Percentiles rank a stretch among this genome's conserved stretches.
phyloP scores from a whole-genome alignment of 2,113 vertebrate genomes.

The Origma solitaria region DNA sequence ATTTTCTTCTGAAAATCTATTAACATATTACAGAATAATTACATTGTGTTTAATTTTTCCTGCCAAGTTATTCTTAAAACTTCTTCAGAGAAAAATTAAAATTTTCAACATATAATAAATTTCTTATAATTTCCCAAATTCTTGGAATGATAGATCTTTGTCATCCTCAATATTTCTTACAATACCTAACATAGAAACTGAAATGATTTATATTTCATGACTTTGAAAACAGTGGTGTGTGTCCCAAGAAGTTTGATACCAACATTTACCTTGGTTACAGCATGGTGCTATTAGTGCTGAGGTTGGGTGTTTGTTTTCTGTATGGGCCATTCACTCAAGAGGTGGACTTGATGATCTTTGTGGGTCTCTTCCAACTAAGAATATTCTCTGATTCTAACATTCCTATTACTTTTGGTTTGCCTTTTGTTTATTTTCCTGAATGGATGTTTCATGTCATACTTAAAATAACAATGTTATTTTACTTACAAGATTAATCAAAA shows the following conservation, averaged over 20 bases:
- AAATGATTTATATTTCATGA: background rate
- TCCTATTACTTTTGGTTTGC: accelerated
- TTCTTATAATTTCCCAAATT: background rate
- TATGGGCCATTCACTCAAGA: background rate
- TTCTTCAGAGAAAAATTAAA: background rate
- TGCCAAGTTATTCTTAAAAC: background rate
- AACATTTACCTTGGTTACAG: background rate
- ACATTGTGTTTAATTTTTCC: background rate
- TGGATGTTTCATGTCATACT: background rate
- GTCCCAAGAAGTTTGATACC: background rate
- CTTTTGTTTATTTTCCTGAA: background rate
- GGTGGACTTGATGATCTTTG: background rate
- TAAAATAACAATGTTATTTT: background rate
- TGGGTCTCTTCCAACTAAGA: background rate
- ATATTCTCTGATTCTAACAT: background rate
- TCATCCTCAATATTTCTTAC: background rate
- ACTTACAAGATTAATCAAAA: background rate
- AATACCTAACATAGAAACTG: background rate
- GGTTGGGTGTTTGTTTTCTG: background rate
- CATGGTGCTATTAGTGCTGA: too few species aligned
- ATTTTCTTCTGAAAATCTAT: background rate
- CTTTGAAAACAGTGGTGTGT: background rate
- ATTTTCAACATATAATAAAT: background rate
- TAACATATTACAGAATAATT: background rate
- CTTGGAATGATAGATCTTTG: background rate